Percentiles rank a stretch among this genome's conserved stretches.
These are phyloP conservation scores for Crotalus viridis DNA, from an alignment of 2,113 vertebrate genomes.

Conservation along the genomic window DNA sequence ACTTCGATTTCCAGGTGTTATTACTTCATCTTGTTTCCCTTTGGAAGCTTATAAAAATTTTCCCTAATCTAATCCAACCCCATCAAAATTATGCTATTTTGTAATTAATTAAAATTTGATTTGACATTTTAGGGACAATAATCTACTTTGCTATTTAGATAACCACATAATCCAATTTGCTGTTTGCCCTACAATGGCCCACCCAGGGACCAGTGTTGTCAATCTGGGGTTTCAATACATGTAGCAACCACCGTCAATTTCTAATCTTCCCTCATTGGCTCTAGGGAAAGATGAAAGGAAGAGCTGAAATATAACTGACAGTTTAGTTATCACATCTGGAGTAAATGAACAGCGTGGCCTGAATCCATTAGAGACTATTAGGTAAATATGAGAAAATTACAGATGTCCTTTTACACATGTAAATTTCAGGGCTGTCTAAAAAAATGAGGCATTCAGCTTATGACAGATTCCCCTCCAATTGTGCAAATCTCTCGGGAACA, in stretches of 20 bases:
- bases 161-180: slow-evolving; percentile 85
- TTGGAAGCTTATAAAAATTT: slow-evolving; percentile 24
- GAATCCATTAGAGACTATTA: slow-evolving; percentile 92
- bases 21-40: neutral
- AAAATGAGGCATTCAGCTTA: slow-evolving; percentile 66
- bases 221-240: slow-evolving; percentile 77
- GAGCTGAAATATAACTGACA: slow-evolving; percentile 84
- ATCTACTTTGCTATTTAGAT: slow-evolving; percentile 84
- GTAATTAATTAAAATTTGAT: slow-evolving; percentile 69
- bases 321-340: slow-evolving; percentile 90
- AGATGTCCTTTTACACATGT: slow-evolving; percentile 84
- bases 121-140: slow-evolving; percentile 79
- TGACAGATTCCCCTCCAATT: slow-evolving; percentile 45
- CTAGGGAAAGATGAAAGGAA: slow-evolving; percentile 87
- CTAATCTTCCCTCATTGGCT: slow-evolving; percentile 87
- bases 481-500: slow-evolving; percentile 33
- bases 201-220: slow-evolving; percentile 75
- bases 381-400: slow-evolving; percentile 88
- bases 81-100: slow-evolving; percentile 41
- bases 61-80: slow-evolving; percentile 2
- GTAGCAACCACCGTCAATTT: slow-evolving; percentile 69
- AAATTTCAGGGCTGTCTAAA: slow-evolving; percentile 72
- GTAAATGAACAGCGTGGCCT: slow-evolving; percentile 94
- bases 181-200: slow-evolving; percentile 76
- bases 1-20: fast-evolving